Evolutionary conservation across 1,140 invertebrate genomes (phyloP).

Genomic region (Chironomus striatipennis): DNA sequence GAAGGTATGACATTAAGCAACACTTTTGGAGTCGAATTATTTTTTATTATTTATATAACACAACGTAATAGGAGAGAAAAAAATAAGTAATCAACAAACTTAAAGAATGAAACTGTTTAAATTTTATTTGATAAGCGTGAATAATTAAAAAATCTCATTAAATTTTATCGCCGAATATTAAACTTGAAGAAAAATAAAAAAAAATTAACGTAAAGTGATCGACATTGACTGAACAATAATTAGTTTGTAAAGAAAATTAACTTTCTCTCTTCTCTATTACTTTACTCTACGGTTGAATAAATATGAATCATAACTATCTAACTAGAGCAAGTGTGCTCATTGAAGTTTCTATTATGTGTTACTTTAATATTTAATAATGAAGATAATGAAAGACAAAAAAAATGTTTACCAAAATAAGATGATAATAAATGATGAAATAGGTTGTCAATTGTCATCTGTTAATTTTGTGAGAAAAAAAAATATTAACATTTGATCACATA

Average conservation of each 20-base stretch:
- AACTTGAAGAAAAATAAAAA: neutral
- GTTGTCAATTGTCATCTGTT: too few relatives aligned
- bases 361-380: too few relatives aligned
- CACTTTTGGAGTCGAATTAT: neutral
- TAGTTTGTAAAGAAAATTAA: slow-evolving; percentile 19
- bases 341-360: too few relatives aligned
- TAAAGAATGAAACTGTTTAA: neutral
- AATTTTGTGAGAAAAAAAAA: too few relatives aligned
- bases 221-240: slow-evolving; percentile 21
- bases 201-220: neutral
- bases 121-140: neutral
- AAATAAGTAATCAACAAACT: neutral
- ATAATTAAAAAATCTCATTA: neutral
- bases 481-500: too few relatives aligned
- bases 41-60: slow-evolving; percentile 1
- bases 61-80: neutral
- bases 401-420: too few relatives aligned
- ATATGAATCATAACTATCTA: too few relatives aligned
- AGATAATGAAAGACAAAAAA: too few relatives aligned
- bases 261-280: neutral
- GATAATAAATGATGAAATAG: too few relatives aligned
- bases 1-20: neutral
- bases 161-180: too few relatives aligned
- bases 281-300: too few relatives aligned
- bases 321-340: too few relatives aligned